phyloP scores from a whole-genome alignment of 1,140 invertebrate species.

The Neodiprion lecontei region DNA sequence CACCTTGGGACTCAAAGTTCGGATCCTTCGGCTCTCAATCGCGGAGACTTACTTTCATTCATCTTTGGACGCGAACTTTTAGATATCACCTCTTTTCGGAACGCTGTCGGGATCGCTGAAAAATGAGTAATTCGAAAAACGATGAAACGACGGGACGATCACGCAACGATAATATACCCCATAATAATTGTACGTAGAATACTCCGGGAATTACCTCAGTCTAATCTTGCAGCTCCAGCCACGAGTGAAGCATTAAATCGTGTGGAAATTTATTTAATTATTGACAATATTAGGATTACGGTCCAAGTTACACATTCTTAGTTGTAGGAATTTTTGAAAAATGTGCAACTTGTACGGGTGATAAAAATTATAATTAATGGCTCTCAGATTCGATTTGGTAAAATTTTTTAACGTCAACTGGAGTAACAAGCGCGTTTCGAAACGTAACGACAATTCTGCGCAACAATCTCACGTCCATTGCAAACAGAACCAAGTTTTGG shows the following conservation, averaged over 20 bases:
- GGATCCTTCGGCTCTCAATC: slow-evolving; percentile 12
- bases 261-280: slow-evolving; percentile 12
- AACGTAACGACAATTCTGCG: slow-evolving; percentile 37
- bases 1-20: neutral
- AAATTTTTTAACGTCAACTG: slow-evolving; percentile 28
- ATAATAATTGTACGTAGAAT: no score
- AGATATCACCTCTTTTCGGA: slow-evolving; percentile 34
- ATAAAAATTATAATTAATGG: slow-evolving; percentile 1
- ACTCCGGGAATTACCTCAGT: slow-evolving; percentile 31
- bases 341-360: slow-evolving; percentile 7
- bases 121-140: slow-evolving; percentile 24
- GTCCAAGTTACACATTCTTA: neutral
- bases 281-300: neutral
- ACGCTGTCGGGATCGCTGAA: slow-evolving; percentile 34
- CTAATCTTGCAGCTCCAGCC: slow-evolving; percentile 36
- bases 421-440: slow-evolving; percentile 35
- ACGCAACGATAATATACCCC: no score
- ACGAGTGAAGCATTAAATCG: slow-evolving; percentile 49
- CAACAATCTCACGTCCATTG: slow-evolving; percentile 37
- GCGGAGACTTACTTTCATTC: neutral
- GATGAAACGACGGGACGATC: neutral
- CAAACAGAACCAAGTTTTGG: slow-evolving; percentile 39
- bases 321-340: neutral
- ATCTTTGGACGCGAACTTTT: slow-evolving; percentile 11
- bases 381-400: slow-evolving; percentile 12